Conservation (phyloP, 2,797 vertebrate species). For the Acomys russatus region DNA sequence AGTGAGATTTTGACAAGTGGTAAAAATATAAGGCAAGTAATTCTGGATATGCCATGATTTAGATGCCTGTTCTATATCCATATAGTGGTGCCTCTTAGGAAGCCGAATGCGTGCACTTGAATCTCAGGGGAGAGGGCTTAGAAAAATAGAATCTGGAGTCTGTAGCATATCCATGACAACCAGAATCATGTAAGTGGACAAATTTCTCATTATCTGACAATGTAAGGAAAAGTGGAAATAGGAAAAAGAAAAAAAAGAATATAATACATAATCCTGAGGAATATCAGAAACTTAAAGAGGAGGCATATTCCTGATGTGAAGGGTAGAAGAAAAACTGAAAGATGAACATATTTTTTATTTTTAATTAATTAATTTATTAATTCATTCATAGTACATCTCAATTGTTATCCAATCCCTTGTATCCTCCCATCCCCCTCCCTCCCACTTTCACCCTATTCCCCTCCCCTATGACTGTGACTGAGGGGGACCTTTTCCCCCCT, state of each 20-base stretch:
- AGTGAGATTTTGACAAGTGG: not conserved
- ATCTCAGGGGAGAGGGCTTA: not conserved
- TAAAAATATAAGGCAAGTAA: not conserved
- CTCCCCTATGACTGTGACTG: no score
- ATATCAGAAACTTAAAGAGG: not conserved
- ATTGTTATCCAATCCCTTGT: no score
- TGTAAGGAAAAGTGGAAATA: not conserved
- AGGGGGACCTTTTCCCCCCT: no score
- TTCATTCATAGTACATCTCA: no score
- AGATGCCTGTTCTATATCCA: not conserved
- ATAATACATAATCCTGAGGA: not conserved
- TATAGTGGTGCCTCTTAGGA: not conserved
- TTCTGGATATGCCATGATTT: not conserved
- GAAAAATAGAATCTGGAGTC: constrained; percentile 9
- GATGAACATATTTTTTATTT: not conserved
- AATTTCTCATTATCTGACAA: not conserved
- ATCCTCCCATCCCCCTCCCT: no score
- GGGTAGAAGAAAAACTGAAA: not conserved
- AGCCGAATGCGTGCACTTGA: not conserved
- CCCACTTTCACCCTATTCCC: no score
- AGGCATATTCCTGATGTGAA: not conserved
- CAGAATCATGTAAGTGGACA: not conserved
- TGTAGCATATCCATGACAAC: not conserved
- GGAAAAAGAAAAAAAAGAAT: not conserved
- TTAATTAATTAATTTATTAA: no score